A percentile compares a stretch with the other conserved stretches of the same genome.
Evolutionary conservation across 2,888 invertebrate genomes (phyloP).

Genomic region (Tyria jacobaeae): DNA sequence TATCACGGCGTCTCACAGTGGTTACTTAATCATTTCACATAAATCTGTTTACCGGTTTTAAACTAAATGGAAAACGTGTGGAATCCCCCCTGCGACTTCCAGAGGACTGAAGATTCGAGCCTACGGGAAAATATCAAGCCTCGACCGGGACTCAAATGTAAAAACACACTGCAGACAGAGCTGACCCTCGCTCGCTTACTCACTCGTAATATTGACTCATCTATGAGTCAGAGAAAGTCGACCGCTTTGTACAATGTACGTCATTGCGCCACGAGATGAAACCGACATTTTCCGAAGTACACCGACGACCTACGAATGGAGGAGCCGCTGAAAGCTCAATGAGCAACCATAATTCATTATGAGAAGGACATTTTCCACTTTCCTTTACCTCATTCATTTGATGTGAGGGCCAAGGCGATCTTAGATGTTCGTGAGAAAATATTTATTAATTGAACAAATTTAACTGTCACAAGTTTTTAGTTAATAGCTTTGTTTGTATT

Average conservation of each 20-base stretch:
- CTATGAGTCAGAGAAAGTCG: conserved; percentile 69
- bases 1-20: conserved; percentile 49
- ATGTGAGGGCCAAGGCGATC: conserved; percentile 38
- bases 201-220: conserved; percentile 63
- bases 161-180: conserved; percentile 57
- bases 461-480: background rate
- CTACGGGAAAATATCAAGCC: conserved; percentile 83
- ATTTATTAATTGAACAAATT: conserved; percentile 31
- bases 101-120: conserved; percentile 78
- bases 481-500: background rate
- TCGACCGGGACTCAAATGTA: conserved; percentile 77
- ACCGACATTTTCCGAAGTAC: conserved; percentile 64
- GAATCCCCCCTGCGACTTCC: conserved; percentile 60
- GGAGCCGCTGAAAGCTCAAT: conserved; percentile 77
- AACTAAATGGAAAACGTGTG: conserved; percentile 45
- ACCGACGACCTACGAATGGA: conserved; percentile 56
- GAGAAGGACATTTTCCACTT: conserved; percentile 73
- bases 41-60: conserved; percentile 57
- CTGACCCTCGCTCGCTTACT: conserved; percentile 54
- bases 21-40: conserved; percentile 80
- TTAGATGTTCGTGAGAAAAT: conserved; percentile 38
- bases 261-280: conserved; percentile 39
- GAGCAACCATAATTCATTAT: conserved; percentile 76
- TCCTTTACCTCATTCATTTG: conserved; percentile 51
- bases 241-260: conserved; percentile 42